Percentiles rank a stretch among this genome's conserved stretches.
These are phyloP conservation scores for Ochlodes sylvanus DNA, from an alignment of 2,888 invertebrate genomes.

Conservation along the genomic window DNA sequence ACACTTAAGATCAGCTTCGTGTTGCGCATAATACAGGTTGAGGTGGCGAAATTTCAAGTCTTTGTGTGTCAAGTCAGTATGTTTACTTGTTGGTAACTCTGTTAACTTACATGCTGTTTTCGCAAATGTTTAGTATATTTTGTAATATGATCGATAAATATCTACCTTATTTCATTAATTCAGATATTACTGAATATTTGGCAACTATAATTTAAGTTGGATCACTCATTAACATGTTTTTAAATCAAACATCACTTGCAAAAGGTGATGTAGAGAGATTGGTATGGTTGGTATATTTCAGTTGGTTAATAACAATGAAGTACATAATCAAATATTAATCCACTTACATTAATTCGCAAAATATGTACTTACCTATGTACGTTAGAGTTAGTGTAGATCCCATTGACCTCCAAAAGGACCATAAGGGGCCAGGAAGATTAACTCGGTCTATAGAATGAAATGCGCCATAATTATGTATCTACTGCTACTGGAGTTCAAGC, in stretches of 20 bases:
- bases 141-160: slow-evolving; percentile 6
- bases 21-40: slow-evolving; percentile 34
- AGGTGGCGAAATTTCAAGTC: slow-evolving; percentile 27
- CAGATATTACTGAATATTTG: neutral
- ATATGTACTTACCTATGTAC: no score
- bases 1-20: slow-evolving; percentile 35
- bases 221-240: neutral
- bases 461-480: no score
- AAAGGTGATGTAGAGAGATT: no score
- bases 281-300: no score
- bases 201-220: neutral
- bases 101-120: slow-evolving; percentile 19
- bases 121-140: slow-evolving; percentile 19
- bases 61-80: slow-evolving; percentile 36
- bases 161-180: slow-evolving; percentile 3
- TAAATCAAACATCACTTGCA: neutral
- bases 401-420: no score
- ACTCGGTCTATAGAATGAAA: no score
- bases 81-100: slow-evolving; percentile 21
- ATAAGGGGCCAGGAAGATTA: no score
- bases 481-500: no score
- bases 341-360: no score
- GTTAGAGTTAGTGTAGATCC: no score
- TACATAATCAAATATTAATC: no score
- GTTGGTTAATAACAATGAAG: no score